phyloP scores from a whole-genome alignment of 2,797 vertebrate genomes.

The Acropternis orthonyx region DNA sequence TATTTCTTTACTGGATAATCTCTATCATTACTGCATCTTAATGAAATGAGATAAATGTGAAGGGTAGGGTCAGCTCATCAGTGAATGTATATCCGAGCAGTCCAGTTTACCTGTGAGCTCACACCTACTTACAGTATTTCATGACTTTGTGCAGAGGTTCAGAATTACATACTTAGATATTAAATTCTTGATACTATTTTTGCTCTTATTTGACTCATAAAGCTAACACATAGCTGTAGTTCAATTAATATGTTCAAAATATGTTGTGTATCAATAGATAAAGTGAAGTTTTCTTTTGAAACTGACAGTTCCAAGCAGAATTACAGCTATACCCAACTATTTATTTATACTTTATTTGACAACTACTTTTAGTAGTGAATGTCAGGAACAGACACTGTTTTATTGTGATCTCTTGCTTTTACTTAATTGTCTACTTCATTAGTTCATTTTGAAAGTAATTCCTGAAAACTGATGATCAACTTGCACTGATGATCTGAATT shows the following conservation, averaged over 20 bases:
- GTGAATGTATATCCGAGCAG: neutral
- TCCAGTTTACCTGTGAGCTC: neutral
- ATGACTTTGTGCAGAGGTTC: neutral
- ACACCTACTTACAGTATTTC: neutral
- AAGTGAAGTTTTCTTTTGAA: neutral
- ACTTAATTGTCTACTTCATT: neutral
- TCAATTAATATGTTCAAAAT: neutral
- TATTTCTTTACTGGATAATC: neutral
- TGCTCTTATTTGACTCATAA: neutral
- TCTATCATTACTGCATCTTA: neutral
- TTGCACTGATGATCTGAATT: neutral
- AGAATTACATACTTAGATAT: neutral
- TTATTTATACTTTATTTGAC: neutral
- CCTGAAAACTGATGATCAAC: neutral
- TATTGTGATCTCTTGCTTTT: neutral
- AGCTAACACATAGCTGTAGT: neutral
- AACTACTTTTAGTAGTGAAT: neutral
- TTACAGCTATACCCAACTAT: neutral
- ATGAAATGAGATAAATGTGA: neutral
- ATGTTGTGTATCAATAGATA: neutral
- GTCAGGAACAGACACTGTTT: neutral
- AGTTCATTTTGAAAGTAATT: neutral
- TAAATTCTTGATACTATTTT: neutral
- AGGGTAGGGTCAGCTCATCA: neutral
- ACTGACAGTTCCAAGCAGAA: neutral